Conservation (phyloP, 30 jellyfish, hydroid and myxozoan species). For the Aurelia sp. region DNA sequence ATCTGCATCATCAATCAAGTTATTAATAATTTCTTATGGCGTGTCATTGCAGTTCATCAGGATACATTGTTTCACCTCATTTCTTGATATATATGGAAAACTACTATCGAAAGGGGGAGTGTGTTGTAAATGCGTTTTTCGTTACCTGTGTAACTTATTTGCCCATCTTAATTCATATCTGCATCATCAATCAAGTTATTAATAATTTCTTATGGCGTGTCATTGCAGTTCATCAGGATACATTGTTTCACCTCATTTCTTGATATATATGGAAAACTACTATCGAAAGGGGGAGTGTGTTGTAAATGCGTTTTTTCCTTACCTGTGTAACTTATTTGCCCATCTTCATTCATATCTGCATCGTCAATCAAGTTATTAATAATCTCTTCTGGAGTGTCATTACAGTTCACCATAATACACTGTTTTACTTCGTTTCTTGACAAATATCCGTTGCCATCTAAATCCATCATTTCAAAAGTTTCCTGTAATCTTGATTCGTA, state of each 20-base stretch:
- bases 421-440: conserved; percentile 40
- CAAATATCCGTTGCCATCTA: conserved; percentile 35
- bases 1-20: conserved; percentile 79
- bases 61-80: neutral
- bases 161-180: no score
- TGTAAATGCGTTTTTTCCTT: no score
- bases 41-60: conserved; percentile 11
- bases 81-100: neutral
- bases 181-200: no score
- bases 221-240: neutral
- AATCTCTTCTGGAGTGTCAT: conserved; percentile 70
- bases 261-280: neutral
- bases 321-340: conserved; percentile 54
- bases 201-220: no score
- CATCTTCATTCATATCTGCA: conserved; percentile 93
- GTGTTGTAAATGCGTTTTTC: neutral
- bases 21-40: conserved; percentile 70
- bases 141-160: conserved; percentile 69
- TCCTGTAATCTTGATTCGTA: conserved; percentile 39
- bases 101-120: neutral
- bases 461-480: conserved; percentile 64
- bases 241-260: conserved; percentile 36
- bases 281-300: neutral
- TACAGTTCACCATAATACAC: conserved; percentile 16
- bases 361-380: conserved; percentile 66